Evolutionary conservation across 2,797 vertebrate species (phyloP), one percentile per base, ranked within the genome.

Genomic region (Ispidina lecontei): DNA sequence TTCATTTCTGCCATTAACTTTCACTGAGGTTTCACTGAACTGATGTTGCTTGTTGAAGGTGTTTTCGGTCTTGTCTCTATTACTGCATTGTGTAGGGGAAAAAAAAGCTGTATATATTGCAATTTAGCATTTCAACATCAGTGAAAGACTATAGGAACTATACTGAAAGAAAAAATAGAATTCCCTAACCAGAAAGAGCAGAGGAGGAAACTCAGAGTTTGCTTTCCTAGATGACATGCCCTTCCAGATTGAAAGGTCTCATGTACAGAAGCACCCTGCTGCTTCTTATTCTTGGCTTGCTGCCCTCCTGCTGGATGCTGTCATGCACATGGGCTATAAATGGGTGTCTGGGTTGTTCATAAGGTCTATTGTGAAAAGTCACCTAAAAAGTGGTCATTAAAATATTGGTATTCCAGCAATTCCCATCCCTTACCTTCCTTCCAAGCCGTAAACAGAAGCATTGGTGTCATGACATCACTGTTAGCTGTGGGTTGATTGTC

Each of bases 1-100:
- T 84, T 73, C 4, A 41, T 70, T 90, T 84, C 84, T 88, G 11
- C 22, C 12, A 11, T 67, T 41, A 64, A 37, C 79, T 94, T 88
- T 91, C 47, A 56, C 3, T 84, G 64, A 63, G 44, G 7, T 16
- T 78, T 76, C 77, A 63, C 60, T 63, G 73, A 82, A 82, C 19
- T 29, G 69, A 25, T 8, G 9, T 51, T 75, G 21, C 16, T 62
- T 79, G n/a, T 46, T 46, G 60, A 25, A 73, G 29, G 21, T 0
- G 0, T 84, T 65, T 94, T 84, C 43, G 0, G 0, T 37, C 35
- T 25, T 74, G 14, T 72, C 41, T 58, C 76, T 63, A 35, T 72
- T 72, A 70, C 19, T 56, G n/a, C 22, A 62, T 69, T 76, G 58
- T 12, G 41, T 78, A 35, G 10, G 10, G 25, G 33, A 54, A 31